Evolutionary conservation across 2,797 vertebrate genomes (phyloP).

Genomic region (Mormyrops attenuatus): DNA sequence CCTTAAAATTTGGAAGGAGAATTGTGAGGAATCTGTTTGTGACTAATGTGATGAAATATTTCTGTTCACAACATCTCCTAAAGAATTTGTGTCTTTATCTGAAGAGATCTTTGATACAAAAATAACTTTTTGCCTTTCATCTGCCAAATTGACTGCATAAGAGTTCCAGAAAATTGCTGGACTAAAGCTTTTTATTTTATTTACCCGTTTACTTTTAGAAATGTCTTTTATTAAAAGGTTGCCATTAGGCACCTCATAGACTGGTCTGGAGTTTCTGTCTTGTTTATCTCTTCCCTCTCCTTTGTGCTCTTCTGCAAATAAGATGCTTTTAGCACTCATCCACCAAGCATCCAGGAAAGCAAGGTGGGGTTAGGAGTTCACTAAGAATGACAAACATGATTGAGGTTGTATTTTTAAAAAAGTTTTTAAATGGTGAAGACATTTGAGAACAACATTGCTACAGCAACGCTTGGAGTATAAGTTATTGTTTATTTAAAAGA

Average conservation of each 20-base stretch:
- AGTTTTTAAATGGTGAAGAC: neutral
- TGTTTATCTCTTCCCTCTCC: neutral
- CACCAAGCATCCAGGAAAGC: neutral
- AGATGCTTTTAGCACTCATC: neutral
- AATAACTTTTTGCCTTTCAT: neutral
- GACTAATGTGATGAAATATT: neutral
- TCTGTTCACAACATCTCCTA: neutral
- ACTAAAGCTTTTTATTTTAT: slow-evolving; percentile 7
- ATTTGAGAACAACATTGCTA: neutral
- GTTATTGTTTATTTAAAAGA: neutral
- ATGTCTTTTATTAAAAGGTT: slow-evolving; percentile 18
- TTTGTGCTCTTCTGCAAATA: neutral
- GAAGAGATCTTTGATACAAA: neutral
- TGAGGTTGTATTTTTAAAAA: neutral
- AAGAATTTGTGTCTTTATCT: neutral
- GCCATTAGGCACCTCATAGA: neutral
- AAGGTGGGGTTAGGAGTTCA: neutral
- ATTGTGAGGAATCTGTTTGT: neutral
- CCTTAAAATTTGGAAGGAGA: neutral
- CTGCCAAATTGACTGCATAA: neutral
- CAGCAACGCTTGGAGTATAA: neutral
- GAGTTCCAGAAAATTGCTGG: slow-evolving; percentile 5
- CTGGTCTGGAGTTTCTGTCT: neutral
- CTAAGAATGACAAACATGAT: neutral
- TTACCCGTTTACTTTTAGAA: neutral